These are phyloP conservation scores for Morpho achilles DNA, from an alignment of 2,888 invertebrate genomes.

Conservation along the genomic window DNA sequence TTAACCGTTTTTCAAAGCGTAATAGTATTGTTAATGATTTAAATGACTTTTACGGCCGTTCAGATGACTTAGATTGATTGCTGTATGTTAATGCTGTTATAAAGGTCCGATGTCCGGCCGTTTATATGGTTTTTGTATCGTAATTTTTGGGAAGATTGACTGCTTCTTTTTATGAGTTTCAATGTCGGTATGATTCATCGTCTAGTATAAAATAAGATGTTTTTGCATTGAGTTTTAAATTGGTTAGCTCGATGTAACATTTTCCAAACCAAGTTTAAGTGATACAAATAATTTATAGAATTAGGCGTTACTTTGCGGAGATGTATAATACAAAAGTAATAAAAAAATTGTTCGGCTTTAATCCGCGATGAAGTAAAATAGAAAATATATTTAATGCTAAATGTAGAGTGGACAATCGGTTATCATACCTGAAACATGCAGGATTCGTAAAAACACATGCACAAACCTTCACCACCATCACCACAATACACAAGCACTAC, in stretches of 20 bases:
- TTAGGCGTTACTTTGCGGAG: no score
- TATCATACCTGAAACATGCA: no score
- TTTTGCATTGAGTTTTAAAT: slow-evolving; percentile 5
- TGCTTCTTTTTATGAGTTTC: slow-evolving; percentile 7
- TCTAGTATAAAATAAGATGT: slow-evolving; percentile 9
- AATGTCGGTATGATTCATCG: slow-evolving; percentile 10
- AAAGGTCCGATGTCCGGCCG: slow-evolving; percentile 20
- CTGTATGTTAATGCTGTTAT: slow-evolving; percentile 29
- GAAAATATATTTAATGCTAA: no score
- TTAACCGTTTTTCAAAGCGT: slow-evolving; percentile 49
- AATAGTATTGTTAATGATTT: slow-evolving; percentile 63
- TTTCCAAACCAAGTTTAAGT: no score
- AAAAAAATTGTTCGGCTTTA: no score
- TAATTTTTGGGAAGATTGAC: slow-evolving; percentile 18
- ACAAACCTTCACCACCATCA: no score
- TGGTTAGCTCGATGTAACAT: not conserved
- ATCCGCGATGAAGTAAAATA: no score
- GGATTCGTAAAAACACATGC: no score
- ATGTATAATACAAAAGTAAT: no score
- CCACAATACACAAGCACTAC: no score
- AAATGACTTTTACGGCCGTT: slow-evolving; percentile 59
- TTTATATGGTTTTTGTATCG: slow-evolving; percentile 18
- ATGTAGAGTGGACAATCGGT: no score
- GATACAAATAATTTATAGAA: no score
- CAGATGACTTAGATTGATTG: slow-evolving; percentile 65